These are phyloP conservation scores for Danio tinwini DNA, from an alignment of 2,797 vertebrate species.

Conservation along the genomic window DNA sequence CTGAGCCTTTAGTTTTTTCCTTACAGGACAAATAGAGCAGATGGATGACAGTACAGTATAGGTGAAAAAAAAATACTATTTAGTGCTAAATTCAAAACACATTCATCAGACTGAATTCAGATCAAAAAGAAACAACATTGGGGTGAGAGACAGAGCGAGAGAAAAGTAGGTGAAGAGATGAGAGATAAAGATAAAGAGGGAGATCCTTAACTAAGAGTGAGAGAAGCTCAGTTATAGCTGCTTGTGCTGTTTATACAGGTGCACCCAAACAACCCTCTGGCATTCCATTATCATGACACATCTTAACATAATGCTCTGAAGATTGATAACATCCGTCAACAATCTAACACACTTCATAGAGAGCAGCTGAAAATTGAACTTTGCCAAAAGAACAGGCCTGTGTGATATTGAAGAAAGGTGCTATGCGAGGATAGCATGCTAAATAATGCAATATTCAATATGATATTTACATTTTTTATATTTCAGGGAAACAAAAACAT, in stretches of 20 bases:
- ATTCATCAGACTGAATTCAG: background rate
- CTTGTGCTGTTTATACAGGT: conserved; percentile 38
- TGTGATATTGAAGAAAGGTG: no score
- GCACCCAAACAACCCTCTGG: conserved; percentile 8
- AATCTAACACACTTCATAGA: background rate
- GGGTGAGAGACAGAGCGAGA: background rate
- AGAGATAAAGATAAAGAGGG: background rate
- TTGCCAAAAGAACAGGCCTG: no score
- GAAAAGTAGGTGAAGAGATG: background rate
- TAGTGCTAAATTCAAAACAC: background rate
- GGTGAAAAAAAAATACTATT: background rate
- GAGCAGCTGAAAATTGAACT: no score
- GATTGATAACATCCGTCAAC: background rate
- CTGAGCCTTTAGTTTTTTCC: background rate
- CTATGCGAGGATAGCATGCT: no score
- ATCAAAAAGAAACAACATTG: background rate
- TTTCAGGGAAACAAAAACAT: no score
- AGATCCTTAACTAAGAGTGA: conserved; percentile 3
- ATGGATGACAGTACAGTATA: background rate
- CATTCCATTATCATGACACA: conserved; percentile 29
- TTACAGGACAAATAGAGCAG: background rate
- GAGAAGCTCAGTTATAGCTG: background rate
- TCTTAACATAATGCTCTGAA: background rate
- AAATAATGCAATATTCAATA: no score
- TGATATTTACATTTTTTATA: no score